A percentile compares a stretch with the other conserved stretches of the same genome.
Evolutionary conservation across 2,797 vertebrate genomes (phyloP).

Genomic region (Coreius guichenoti): DNA sequence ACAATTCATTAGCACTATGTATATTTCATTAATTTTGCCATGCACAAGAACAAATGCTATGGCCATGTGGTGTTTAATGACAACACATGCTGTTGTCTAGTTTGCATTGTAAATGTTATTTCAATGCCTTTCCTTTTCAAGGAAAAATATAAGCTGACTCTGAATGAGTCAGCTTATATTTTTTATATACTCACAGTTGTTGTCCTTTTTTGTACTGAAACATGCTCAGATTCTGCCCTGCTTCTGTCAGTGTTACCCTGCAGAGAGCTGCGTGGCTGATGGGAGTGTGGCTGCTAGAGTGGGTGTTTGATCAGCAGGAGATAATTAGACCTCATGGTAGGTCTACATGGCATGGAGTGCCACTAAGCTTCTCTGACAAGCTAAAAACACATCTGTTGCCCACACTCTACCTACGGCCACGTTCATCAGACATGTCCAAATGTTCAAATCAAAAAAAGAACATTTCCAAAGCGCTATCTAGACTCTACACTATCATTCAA

Average conservation of each 20-base stretch:
- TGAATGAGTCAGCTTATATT: too few relatives aligned
- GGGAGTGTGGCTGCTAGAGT: conserved; percentile 27
- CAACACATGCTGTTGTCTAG: not conserved
- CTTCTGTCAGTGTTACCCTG: not conserved
- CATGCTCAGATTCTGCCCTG: not conserved
- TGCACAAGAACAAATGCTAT: not conserved
- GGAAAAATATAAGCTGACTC: not conserved
- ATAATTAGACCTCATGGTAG: conserved; percentile 56
- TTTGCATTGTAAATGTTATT: conserved; percentile 41
- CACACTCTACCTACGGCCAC: not conserved
- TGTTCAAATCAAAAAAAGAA: not conserved
- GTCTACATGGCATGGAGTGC: conserved; percentile 32
- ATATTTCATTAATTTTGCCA: not conserved
- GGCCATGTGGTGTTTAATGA: not conserved
- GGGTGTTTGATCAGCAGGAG: conserved; percentile 50
- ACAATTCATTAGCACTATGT: not conserved
- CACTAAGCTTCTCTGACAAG: conserved; percentile 26
- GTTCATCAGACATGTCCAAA: not conserved
- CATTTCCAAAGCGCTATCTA: not conserved
- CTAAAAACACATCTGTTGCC: conserved; percentile 19
- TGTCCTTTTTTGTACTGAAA: not conserved
- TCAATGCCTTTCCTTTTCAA: conserved; percentile 6
- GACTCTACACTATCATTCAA: not conserved
- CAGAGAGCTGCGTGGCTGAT: conserved; percentile 19
- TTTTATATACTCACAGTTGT: not conserved